Base-by-base conservation (phyloP, 2,797 vertebrate species). In the Pantherophis vulpinus region DNA sequence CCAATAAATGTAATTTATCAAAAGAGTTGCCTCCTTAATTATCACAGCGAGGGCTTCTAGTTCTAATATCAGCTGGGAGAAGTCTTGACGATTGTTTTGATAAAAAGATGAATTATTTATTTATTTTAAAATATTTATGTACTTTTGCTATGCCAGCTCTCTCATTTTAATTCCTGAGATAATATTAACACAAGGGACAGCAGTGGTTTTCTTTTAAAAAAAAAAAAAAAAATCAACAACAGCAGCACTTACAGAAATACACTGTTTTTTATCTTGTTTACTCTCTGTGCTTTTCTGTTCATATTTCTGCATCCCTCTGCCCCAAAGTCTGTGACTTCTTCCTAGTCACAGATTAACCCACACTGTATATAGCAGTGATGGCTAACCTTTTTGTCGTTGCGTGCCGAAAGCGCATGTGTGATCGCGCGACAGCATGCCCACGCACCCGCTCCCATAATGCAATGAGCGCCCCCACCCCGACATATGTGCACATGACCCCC, bases 401-500 rank as follows among this genome's bases (percentile, higher is more conserved):
- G 51, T 54, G 51, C 9, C 1, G 9, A 54, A 54, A 54, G 51
- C 9, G 9, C 37, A 37, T 37, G 37, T 1, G 8, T 51, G 8
- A 51, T 1, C 51, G 51, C 51, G 1, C 8, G 9, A 54, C 51
- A 54, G 51, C 51, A 10, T 1, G 51, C 51, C 51, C 9, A 0
- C 51, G 51, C 0, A 54, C 51, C 51, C 1, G 51, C 51, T 0
- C 51, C 51, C 51, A 54, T 54, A 54, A 54, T 54, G 51, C 51
- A 10, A 54, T 54, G 51, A 0, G 51, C 10, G 51, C 51, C 51
- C 51, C 51, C 9, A 2, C 9, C 51, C 51, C 51, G 0, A 10
- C 1, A 8, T 9, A 54, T 54, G 51, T 0, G 0, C 51, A 54
- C 1, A 2, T 3, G 9, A 54, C 1, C 51, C 51, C 51, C 51